phyloP scores from a whole-genome alignment of 2,113 vertebrate genomes.

The Planiliza haematocheilus region DNA sequence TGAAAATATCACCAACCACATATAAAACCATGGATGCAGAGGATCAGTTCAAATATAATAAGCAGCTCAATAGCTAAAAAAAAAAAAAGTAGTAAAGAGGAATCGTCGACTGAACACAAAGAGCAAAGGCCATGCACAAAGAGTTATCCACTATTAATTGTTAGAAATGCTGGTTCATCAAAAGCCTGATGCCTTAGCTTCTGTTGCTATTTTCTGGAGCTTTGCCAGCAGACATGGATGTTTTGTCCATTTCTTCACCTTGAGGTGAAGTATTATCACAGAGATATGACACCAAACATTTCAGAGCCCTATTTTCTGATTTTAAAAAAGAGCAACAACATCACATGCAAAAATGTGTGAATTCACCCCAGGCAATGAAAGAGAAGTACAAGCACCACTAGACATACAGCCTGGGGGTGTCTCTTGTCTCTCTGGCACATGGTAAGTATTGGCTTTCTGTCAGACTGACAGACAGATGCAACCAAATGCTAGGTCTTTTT shows the following conservation, averaged over 20 bases:
- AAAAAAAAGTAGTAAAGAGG: conserved; percentile 45
- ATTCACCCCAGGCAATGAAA: conserved; percentile 29
- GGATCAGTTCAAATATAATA: conserved; percentile 57
- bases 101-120: conserved; percentile 56
- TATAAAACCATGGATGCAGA: conserved; percentile 72
- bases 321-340: background rate
- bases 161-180: conserved; percentile 66
- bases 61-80: conserved; percentile 54
- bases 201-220: conserved; percentile 13
- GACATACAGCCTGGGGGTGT: conserved; percentile 45
- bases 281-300: conserved; percentile 32
- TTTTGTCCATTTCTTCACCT: conserved; percentile 18
- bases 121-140: conserved; percentile 70
- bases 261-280: conserved; percentile 13
- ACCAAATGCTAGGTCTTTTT: conserved; percentile 17
- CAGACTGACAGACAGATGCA: background rate
- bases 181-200: conserved; percentile 39
- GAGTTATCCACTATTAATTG: conserved; percentile 45
- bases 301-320: conserved; percentile 47
- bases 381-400: conserved; percentile 54
- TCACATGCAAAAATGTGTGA: conserved; percentile 41
- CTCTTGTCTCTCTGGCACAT: conserved; percentile 62
- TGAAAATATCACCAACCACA: conserved; percentile 77
- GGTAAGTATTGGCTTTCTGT: conserved; percentile 37
- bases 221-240: conserved; percentile 20